Percentiles rank a stretch among this genome's conserved stretches.
These are phyloP conservation scores for Brachymystax lenok DNA, from an alignment of 2,797 vertebrate genomes.

Conservation along the genomic window DNA sequence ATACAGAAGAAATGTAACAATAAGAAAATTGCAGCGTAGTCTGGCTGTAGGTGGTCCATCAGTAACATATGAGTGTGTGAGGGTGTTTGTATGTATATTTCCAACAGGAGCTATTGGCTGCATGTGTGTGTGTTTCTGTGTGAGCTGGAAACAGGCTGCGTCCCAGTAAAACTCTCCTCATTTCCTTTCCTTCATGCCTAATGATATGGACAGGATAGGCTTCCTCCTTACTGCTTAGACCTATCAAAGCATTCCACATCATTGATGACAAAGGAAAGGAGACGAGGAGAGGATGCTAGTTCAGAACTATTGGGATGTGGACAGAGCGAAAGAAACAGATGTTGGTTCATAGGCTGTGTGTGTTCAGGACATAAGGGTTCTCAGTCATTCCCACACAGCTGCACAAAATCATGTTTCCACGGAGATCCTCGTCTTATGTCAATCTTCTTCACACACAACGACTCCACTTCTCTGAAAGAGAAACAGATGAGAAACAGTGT, in stretches of 20 bases:
- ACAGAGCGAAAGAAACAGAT: not conserved
- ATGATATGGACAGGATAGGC: not conserved
- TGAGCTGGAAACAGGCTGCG: not conserved
- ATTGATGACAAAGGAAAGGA: not conserved
- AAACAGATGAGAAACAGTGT: slow-evolving; percentile 7
- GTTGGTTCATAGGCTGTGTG: not conserved
- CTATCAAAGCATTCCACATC: not conserved
- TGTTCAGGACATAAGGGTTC: not conserved
- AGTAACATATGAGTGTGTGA: not conserved
- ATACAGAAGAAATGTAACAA: not conserved
- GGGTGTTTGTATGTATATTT: slow-evolving; percentile 3
- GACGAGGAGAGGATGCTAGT: not conserved
- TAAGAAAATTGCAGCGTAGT: not conserved
- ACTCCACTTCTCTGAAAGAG: slow-evolving; percentile 54
- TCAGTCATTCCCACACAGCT: slow-evolving; percentile 61
- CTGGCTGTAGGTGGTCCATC: not conserved
- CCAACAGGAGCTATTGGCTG: not conserved
- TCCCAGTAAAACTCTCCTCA: not conserved
- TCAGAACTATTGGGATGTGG: not conserved
- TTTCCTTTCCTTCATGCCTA: not conserved
- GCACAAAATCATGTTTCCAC: slow-evolving; percentile 78
- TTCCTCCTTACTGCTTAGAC: not conserved
- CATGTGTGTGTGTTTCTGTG: not conserved
- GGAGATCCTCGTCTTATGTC: slow-evolving; percentile 56
- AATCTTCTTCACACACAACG: slow-evolving; percentile 74